Percentiles rank a stretch among this genome's conserved stretches.
Evolutionary conservation across 1,140 invertebrate species (phyloP).

Genomic region (Dreissena rostriformis): DNA sequence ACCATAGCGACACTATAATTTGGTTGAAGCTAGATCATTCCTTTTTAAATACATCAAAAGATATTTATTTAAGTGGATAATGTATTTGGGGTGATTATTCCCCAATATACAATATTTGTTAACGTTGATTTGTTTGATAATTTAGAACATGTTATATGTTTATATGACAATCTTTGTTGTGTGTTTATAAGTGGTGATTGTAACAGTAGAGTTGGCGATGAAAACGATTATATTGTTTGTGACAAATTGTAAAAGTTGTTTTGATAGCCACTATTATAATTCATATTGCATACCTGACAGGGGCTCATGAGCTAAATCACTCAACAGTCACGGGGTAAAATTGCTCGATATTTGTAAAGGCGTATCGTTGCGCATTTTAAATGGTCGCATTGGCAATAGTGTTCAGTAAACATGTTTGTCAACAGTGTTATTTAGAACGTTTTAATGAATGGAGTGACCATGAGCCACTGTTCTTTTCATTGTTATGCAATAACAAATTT

Average conservation of each 20-base stretch:
- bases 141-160: not conserved
- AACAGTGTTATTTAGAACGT: too few relatives aligned
- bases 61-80: not conserved
- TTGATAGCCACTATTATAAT: not conserved
- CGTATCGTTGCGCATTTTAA: too few relatives aligned
- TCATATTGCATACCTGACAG: too few relatives aligned
- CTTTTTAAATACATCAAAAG: not conserved
- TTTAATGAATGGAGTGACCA: too few relatives aligned
- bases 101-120: slow-evolving; percentile 7
- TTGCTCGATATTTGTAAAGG: too few relatives aligned
- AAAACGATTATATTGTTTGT: slow-evolving; percentile 3
- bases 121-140: slow-evolving; percentile 13
- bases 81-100: slow-evolving; percentile 9
- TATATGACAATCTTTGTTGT: not conserved
- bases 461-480: too few relatives aligned
- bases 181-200: not conserved
- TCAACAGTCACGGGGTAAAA: too few relatives aligned
- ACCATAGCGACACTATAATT: slow-evolving; percentile 13
- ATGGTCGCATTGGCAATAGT: too few relatives aligned
- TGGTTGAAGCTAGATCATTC: slow-evolving; percentile 8
- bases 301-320: too few relatives aligned
- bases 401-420: too few relatives aligned
- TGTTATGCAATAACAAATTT: too few relatives aligned
- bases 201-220: not conserved
- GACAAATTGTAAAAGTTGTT: not conserved